Evolutionary conservation across 2,888 invertebrate species (phyloP).

Genomic region (Drosophila stalkeri): DNA sequence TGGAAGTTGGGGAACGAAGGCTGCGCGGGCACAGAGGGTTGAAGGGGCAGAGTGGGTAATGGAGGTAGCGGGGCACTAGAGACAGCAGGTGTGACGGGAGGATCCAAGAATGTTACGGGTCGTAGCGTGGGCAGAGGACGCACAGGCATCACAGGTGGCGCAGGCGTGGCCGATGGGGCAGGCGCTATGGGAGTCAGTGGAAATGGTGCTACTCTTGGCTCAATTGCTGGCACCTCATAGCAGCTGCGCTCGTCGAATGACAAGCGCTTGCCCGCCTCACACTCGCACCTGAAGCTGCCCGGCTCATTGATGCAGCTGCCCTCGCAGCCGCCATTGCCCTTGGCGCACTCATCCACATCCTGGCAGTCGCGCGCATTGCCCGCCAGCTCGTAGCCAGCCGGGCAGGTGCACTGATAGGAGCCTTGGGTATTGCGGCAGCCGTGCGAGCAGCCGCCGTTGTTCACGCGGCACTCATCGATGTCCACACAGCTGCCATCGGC

Average conservation of each 20-base stretch:
- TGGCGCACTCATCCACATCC: conserved; percentile 87
- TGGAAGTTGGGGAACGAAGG: conserved; percentile 27
- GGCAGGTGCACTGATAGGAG: conserved; percentile 88
- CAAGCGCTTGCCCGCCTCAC: conserved; percentile 84
- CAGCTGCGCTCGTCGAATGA: conserved; percentile 74
- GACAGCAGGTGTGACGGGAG: neutral
- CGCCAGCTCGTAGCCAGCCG: conserved; percentile 86
- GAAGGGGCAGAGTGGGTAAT: neutral
- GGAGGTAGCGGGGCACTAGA: neutral
- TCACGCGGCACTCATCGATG: conserved; percentile 86
- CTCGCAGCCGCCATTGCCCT: conserved; percentile 83
- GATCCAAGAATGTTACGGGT: neutral
- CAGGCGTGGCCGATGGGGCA: neutral
- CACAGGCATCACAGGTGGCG: conserved; percentile 18
- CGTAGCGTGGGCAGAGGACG: conserved; percentile 27
- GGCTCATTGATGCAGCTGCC: conserved; percentile 85
- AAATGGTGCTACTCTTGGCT: neutral
- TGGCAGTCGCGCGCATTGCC: conserved; percentile 85
- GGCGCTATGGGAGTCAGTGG: neutral
- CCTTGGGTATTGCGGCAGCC: conserved; percentile 85
- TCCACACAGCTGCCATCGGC: conserved; percentile 85
- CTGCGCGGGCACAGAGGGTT: neutral
- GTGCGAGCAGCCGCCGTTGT: conserved; percentile 84
- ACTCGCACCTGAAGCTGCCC: conserved; percentile 86
- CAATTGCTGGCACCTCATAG: conserved; percentile 38